Evolutionary conservation across 2,888 invertebrate genomes (phyloP).

Genomic region (Adineta ricciae): DNA sequence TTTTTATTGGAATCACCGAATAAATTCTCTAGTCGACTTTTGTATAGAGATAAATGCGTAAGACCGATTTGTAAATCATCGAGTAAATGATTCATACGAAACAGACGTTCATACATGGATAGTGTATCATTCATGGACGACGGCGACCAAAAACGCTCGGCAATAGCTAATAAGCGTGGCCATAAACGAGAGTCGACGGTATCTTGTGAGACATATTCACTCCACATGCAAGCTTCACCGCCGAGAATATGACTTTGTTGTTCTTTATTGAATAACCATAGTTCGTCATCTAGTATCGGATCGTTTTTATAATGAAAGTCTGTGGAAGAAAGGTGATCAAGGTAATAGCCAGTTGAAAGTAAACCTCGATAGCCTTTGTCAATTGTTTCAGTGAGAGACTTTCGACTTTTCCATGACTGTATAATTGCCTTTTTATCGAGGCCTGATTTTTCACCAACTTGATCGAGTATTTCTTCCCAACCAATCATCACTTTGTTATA

Average conservation of each 20-base stretch:
- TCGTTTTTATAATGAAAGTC: background rate
- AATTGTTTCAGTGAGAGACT: background rate
- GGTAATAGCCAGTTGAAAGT: background rate
- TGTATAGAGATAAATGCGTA: background rate
- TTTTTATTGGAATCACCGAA: background rate
- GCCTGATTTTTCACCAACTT: background rate
- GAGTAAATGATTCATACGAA: background rate
- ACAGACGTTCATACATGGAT: background rate
- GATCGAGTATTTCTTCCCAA: slow-evolving; percentile 7
- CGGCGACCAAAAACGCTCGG: slow-evolving; percentile 2
- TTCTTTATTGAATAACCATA: slow-evolving; percentile 37
- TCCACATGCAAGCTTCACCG: slow-evolving; percentile 87
- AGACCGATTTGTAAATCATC: background rate
- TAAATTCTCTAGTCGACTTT: background rate
- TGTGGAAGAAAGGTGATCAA: background rate
- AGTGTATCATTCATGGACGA: background rate
- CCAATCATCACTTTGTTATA: background rate
- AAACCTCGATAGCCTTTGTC: background rate
- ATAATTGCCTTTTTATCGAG: background rate
- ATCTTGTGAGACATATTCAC: slow-evolving; percentile 38
- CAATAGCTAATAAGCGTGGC: background rate
- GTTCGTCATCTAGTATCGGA: background rate
- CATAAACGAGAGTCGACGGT: background rate
- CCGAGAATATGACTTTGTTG: slow-evolving; percentile 65
- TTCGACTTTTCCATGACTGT: background rate